Percentiles rank a stretch among this genome's conserved stretches.
These are phyloP conservation scores for Hofmannophila pseudospretella DNA, from an alignment of 2,888 invertebrate genomes.

Conservation along the genomic window DNA sequence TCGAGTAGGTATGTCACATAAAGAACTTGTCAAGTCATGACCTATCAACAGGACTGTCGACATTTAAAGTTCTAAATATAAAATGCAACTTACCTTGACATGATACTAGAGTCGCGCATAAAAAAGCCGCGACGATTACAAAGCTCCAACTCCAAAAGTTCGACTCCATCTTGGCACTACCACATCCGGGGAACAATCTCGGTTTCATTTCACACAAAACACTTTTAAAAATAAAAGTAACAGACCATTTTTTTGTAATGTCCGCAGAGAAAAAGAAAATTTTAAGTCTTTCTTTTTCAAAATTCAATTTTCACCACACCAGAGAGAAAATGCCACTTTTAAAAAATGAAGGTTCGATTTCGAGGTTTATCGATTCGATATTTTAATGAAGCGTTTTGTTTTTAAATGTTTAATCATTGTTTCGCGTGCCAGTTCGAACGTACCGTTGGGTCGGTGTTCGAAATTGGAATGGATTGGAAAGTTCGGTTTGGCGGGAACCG, in stretches of 20 bases:
- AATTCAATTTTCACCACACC: conserved; percentile 8
- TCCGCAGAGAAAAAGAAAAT: not conserved
- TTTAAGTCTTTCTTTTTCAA: too few relatives aligned
- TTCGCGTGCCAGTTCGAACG: conserved; percentile 8
- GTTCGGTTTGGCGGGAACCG: conserved; percentile 22
- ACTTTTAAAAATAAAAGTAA: not conserved
- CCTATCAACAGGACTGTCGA: conserved; percentile 8
- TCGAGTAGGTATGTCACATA: too few relatives aligned
- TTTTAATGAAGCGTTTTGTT: not conserved
- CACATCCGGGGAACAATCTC: conserved; percentile 53
- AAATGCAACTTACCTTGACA: conserved; percentile 63
- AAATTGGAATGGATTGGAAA: conserved; percentile 9
- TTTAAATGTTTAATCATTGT: not conserved
- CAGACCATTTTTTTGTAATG: not conserved
- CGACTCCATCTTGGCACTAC: conserved; percentile 38
- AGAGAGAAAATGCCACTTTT: conserved; percentile 9
- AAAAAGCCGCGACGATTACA: conserved; percentile 36
- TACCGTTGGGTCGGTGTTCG: conserved; percentile 13
- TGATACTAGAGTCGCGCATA: conserved; percentile 41
- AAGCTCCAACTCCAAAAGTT: conserved; percentile 25
- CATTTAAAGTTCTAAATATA: conserved; percentile 13
- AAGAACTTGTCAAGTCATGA: conserved; percentile 5
- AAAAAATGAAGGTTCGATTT: not conserved
- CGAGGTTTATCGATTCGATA: not conserved
- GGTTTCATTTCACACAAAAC: conserved; percentile 61